A percentile compares a stretch with the other conserved stretches of the same genome.
These are phyloP conservation scores for Strigamia transsilvanica DNA, from an alignment of 2,888 invertebrate species.

Conservation along the genomic window DNA sequence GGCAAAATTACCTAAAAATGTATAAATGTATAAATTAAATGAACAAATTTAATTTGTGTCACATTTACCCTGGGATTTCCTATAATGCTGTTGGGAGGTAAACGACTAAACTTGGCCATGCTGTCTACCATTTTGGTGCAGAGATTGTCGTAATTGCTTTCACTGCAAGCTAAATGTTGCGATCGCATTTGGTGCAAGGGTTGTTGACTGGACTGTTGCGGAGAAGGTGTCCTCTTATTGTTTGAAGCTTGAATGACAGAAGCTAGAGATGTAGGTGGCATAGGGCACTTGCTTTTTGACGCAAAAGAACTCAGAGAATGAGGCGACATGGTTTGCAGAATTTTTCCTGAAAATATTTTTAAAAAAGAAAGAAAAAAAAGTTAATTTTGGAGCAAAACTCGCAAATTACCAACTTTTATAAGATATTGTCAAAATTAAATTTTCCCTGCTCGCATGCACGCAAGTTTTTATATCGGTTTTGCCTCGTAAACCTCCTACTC, in stretches of 20 bases:
- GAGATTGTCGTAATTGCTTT: constrained; percentile 57
- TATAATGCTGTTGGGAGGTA: constrained; percentile 57
- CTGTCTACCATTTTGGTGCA: constrained; percentile 58
- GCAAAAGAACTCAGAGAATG: neutral
- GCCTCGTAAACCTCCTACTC: constrained; percentile 8
- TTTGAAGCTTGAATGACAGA: neutral
- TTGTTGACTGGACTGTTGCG: constrained; percentile 6
- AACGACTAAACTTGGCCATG: constrained; percentile 57
- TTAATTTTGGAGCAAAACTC: neutral
- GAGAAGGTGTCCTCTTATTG: constrained; percentile 3
- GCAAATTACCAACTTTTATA: neutral
- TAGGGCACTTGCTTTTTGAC: constrained; percentile 9
- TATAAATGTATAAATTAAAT: neutral
- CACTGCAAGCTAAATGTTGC: neutral
- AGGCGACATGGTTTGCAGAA: constrained; percentile 48
- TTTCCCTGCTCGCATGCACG: neutral
- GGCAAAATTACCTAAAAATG: constrained; percentile 54
- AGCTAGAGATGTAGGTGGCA: neutral
- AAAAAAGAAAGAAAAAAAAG: constrained; percentile 15
- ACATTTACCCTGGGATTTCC: constrained; percentile 55
- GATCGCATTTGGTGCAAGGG: constrained; percentile 1
- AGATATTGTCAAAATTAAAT: constrained; percentile 13
- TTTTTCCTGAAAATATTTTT: constrained; percentile 40
- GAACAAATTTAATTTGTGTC: neutral
- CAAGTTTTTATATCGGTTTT: neutral